Percentiles rank a stretch among this genome's conserved stretches.
These are phyloP conservation scores for Vandiemenella viatica DNA, from an alignment of 2,888 invertebrate genomes.

Conservation along the genomic window DNA sequence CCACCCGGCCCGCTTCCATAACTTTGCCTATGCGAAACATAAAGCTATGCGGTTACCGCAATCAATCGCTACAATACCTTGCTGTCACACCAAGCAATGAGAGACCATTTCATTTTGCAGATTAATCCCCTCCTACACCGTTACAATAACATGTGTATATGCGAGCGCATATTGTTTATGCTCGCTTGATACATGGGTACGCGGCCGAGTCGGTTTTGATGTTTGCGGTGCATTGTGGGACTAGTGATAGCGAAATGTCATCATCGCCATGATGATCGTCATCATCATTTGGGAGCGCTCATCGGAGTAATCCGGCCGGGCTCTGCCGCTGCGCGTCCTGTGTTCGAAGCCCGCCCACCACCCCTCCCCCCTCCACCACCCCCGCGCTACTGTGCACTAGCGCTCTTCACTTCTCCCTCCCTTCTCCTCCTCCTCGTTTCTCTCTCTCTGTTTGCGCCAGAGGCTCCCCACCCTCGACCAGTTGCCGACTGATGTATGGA, in stretches of 20 bases:
- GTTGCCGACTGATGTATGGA: conserved; percentile 12
- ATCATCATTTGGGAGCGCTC: conserved; percentile 14
- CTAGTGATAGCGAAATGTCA: conserved; percentile 17
- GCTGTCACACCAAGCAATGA: conserved; percentile 13
- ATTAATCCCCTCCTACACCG: conserved; percentile 14
- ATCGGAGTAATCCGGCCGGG: conserved; percentile 14
- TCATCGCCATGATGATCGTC: conserved; percentile 14
- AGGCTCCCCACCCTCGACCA: conserved; percentile 2
- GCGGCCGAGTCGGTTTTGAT: conserved; percentile 11
- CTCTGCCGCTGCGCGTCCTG: not conserved
- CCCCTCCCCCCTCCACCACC: not conserved
- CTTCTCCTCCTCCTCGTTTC: not conserved
- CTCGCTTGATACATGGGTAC: conserved; percentile 10
- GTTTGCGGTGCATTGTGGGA: conserved; percentile 14
- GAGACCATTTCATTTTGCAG: conserved; percentile 16
- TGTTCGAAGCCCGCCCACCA: not conserved
- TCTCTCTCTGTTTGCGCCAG: not conserved
- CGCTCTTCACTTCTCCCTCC: not conserved
- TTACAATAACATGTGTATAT: conserved; percentile 12
- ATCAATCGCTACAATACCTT: conserved; percentile 13
- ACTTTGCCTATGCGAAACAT: conserved; percentile 5
- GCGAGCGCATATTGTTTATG: conserved; percentile 11
- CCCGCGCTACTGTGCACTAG: not conserved
- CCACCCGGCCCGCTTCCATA: conserved; percentile 1
- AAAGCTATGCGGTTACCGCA: conserved; percentile 12